A percentile compares a stretch with the other conserved stretches of the same genome.
Evolutionary conservation across 2,888 invertebrate genomes (phyloP).

Genomic region (Acrobeloides nanus): DNA sequence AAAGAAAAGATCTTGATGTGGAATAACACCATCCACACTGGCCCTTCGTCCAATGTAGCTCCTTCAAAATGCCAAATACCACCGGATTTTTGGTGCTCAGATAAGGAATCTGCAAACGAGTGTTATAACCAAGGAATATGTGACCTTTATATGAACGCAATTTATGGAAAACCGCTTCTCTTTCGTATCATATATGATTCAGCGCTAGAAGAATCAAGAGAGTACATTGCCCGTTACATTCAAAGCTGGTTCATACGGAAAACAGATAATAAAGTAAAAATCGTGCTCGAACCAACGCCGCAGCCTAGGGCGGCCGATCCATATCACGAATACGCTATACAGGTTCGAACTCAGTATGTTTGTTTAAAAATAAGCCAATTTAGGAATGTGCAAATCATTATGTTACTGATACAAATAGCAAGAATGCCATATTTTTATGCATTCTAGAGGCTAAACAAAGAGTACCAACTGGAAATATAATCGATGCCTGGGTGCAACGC

Average conservation of each 20-base stretch:
- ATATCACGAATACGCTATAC: constrained; percentile 5
- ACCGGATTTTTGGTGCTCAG: constrained; percentile 29
- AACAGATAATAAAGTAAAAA: not conserved
- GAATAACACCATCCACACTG: constrained; percentile 18
- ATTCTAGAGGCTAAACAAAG: no score
- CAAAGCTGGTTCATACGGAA: not conserved
- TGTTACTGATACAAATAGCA: no score
- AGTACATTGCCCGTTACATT: constrained; percentile 23
- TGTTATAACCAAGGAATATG: constrained; percentile 19
- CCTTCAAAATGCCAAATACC: constrained; percentile 17
- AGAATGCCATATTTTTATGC: no score
- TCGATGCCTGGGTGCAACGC: no score
- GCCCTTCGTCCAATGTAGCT: no score
- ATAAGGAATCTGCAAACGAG: constrained; percentile 15
- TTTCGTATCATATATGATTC: constrained; percentile 23
- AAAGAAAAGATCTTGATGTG: constrained; percentile 25
- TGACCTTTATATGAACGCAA: constrained; percentile 13
- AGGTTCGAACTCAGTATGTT: constrained; percentile 1
- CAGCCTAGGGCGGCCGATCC: constrained; percentile 3
- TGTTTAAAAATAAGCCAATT: not conserved
- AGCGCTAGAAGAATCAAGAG: constrained; percentile 9
- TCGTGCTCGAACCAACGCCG: constrained; percentile 11
- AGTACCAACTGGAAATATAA: no score
- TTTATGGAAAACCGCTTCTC: constrained; percentile 26
- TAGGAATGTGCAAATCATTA: constrained; percentile 13